Base-by-base conservation (phyloP, 64 coral and sea anemone genomes). In the Pachyseris speciosa region DNA sequence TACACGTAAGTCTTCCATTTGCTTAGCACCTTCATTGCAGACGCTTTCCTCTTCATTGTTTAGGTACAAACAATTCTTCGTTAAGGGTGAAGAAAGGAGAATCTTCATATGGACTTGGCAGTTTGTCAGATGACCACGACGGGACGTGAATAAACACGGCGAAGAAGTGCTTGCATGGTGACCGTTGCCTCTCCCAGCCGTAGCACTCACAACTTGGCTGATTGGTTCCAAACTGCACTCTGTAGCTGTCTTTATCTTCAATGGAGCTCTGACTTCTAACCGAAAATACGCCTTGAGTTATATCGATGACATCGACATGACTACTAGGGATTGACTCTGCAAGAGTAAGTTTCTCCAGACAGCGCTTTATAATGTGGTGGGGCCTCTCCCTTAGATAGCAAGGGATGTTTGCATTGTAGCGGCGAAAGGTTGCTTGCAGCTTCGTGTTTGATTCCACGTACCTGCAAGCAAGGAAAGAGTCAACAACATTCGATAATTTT, bases 111-210 rank as follows among this genome's bases (percentile, higher is more conserved):
- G 38, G n/a, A 31, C 47, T 41, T 57, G 89, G 51, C 10, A 78
- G 87, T n/a, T 59, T 89, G 27, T 83, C 79, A 51, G 68, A 64
- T 9, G 65, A 40, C 89, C 89, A 91, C 9, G 30, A 32, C 16
- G 67, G 68, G 52, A 73, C 5, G 69, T 91, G 78, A 32, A 20
- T 45, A 69, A 91, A 91, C 1, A 91, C 78, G 59, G 89, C 89
- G n/a, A 74, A 83, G n/a, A 91, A 91, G 47, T 91, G 77, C 37
- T 91, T 91, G 78, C 88, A 83, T 36, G 89, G 83, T 11, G 70
- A 31, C 22, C 83, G 20, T 2, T 69, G 53, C 51, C 80, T 91
- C 28, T 83, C 64, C 89, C 66, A 91, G 78, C 74, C 78, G 28
- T 40, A 59, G 9, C 64, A 86, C 40, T 86, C 64, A 70, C 63